Conservation (phyloP, 2,797 vertebrate genomes). For the Tragelaphus oryx region DNA sequence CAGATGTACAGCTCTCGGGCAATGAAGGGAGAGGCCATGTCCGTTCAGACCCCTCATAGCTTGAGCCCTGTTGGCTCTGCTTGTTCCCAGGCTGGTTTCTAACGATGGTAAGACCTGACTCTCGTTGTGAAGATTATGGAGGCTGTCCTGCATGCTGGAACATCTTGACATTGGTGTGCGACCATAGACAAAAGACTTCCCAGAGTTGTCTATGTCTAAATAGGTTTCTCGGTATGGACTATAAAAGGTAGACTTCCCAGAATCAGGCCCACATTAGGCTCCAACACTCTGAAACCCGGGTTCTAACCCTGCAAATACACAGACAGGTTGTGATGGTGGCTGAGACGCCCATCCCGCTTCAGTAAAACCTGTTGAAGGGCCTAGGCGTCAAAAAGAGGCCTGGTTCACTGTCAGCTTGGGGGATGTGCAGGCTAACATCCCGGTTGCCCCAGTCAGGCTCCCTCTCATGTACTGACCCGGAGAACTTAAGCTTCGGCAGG, state of each 20-base stretch:
- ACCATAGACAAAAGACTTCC: neutral
- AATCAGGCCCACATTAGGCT: neutral
- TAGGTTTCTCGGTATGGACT: neutral
- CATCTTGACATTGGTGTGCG: rapidly evolving
- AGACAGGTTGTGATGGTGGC: neutral
- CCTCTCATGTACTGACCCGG: neutral
- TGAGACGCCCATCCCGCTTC: neutral
- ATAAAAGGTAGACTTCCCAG: neutral
- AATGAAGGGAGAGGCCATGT: neutral
- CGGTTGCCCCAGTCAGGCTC: neutral
- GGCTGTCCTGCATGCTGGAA: neutral
- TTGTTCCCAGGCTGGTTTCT: neutral
- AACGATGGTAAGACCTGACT: neutral
- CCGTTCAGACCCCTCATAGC: neutral
- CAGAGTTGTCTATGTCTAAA: neutral
- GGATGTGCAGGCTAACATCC: neutral
- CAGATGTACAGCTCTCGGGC: neutral
- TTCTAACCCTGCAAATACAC: neutral
- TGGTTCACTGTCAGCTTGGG: neutral
- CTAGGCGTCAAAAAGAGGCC: neutral
- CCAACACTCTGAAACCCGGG: neutral
- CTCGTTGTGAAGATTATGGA: neutral
- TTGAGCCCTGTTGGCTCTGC: neutral
- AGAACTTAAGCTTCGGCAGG: neutral
- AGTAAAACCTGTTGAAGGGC: neutral